Conservation (phyloP, 2,888 invertebrate species). For the Eupithecia abbreviata region DNA sequence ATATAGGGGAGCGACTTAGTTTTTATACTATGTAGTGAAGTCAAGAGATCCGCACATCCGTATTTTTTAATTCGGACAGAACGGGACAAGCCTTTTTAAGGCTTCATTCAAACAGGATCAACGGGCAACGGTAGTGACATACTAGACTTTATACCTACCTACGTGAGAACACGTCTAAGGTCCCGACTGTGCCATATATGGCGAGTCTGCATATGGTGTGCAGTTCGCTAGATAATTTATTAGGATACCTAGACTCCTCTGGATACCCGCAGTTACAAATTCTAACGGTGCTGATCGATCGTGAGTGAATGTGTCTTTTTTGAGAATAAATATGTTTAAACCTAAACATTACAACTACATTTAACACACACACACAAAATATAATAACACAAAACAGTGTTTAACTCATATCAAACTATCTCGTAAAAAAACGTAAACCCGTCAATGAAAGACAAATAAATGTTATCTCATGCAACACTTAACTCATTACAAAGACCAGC, state of each 20-base stretch:
- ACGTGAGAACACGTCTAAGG: conserved; percentile 68
- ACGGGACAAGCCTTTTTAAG: conserved; percentile 37
- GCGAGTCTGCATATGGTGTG: conserved; percentile 60
- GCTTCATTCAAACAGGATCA: conserved; percentile 47
- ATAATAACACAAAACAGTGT: background rate
- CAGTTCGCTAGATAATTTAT: conserved; percentile 57
- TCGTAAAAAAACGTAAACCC: background rate
- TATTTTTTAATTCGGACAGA: conserved; percentile 9
- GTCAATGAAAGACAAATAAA: background rate
- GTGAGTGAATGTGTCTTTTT: background rate
- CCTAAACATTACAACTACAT: too few relatives aligned
- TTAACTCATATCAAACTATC: background rate
- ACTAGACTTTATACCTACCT: conserved; percentile 46
- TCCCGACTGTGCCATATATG: conserved; percentile 63
- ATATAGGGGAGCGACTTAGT: too few relatives aligned
- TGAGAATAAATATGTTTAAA: too few relatives aligned
- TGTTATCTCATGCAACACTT: background rate
- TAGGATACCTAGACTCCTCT: conserved; percentile 49
- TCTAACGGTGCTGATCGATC: background rate
- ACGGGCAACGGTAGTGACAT: conserved; percentile 49
- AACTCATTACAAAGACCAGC: background rate
- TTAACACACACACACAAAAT: background rate
- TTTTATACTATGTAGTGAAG: background rate
- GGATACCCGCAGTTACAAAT: background rate
- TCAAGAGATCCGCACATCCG: background rate